Evolutionary conservation across 2,888 invertebrate species (phyloP).

Genomic region (Nymphalis urticae): DNA sequence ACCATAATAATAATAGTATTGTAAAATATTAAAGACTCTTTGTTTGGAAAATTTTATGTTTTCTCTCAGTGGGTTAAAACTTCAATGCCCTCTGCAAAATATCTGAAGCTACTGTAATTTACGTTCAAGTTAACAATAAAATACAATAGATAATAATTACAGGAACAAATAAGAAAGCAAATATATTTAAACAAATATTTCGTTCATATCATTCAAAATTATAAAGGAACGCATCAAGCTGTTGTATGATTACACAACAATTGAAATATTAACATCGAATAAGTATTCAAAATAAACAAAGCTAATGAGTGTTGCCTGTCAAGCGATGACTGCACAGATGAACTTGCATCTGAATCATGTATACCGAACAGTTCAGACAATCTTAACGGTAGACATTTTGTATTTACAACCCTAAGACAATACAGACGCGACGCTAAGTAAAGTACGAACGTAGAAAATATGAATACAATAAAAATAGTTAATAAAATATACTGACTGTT

Average conservation of each 20-base stretch:
- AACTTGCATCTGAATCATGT: constrained; percentile 15
- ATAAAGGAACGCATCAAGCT: constrained; percentile 17
- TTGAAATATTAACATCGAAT: constrained; percentile 41
- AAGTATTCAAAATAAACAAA: constrained; percentile 66
- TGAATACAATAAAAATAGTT: too few relatives aligned
- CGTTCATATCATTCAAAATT: neutral
- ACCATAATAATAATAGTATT: constrained; percentile 19
- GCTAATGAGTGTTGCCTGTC: constrained; percentile 67
- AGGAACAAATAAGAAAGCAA: constrained; percentile 23
- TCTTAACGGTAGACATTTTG: constrained; percentile 2
- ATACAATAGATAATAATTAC: constrained; percentile 32
- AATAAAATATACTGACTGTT: too few relatives aligned
- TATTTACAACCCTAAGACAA: constrained; percentile 4
- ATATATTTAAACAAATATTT: constrained; percentile 8
- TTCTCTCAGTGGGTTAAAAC: constrained; percentile 23
- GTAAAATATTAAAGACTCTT: constrained; percentile 30
- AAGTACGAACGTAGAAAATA: too few relatives aligned
- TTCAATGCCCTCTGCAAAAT: constrained; percentile 23
- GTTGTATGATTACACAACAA: constrained; percentile 32
- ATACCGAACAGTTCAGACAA: constrained; percentile 4
- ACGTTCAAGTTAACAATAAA: constrained; percentile 3
- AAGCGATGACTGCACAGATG: constrained; percentile 52
- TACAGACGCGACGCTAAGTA: neutral
- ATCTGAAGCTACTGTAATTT: constrained; percentile 14
- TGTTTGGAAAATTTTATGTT: constrained; percentile 30